phyloP scores from a whole-genome alignment of 2,113 vertebrate species.

The Lagopus muta region DNA sequence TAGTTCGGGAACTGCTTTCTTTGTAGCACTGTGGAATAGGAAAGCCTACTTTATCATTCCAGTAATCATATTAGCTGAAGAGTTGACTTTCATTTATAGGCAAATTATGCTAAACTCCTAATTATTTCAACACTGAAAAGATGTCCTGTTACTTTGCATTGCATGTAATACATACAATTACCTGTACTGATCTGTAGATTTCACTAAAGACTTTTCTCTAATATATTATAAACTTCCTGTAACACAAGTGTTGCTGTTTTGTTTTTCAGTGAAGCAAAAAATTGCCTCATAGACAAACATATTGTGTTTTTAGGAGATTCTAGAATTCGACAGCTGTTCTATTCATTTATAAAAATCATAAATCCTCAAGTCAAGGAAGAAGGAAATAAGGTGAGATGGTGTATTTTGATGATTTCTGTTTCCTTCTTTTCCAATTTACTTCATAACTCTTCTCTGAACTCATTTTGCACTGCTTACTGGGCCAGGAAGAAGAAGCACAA shows the following conservation, averaged over 20 bases:
- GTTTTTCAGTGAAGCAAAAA: slow-evolving; percentile 92
- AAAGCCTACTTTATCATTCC: not conserved
- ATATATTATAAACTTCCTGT: not conserved
- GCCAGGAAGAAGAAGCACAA: not conserved
- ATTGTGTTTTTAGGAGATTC: slow-evolving; percentile 95
- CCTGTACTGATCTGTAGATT: not conserved
- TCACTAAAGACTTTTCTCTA: not conserved
- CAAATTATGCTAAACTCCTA: not conserved
- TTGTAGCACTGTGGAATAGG: not conserved
- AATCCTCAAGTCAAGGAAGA: slow-evolving; percentile 88
- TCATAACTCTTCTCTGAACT: not conserved
- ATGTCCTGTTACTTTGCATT: not conserved
- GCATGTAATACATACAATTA: not conserved
- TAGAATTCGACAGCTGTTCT: slow-evolving; percentile 94
- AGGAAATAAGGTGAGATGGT: slow-evolving; percentile 87
- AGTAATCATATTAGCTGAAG: not conserved
- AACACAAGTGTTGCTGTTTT: slow-evolving; percentile 40
- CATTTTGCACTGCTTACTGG: not conserved
- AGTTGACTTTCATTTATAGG: not conserved
- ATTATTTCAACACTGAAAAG: not conserved
- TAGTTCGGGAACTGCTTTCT: not conserved
- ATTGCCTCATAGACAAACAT: slow-evolving; percentile 88
- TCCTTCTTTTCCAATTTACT: not conserved
- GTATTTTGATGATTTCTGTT: not conserved
- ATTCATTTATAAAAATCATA: slow-evolving; percentile 92